A percentile compares a stretch with the other conserved stretches of the same genome.
Conservation (phyloP, 2,888 invertebrate species). For the Sarcophaga carnaria region DNA sequence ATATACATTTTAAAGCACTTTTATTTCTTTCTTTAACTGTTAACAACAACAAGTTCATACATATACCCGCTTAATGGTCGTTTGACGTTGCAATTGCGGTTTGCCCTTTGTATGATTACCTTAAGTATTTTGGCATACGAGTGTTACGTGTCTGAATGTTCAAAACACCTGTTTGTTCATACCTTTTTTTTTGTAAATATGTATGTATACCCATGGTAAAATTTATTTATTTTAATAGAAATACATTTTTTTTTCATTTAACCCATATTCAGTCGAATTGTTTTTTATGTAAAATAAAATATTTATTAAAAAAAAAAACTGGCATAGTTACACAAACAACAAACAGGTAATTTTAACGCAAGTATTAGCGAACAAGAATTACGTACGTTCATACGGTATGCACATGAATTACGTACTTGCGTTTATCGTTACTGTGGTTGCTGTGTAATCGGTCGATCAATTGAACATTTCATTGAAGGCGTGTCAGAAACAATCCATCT, state of each 20-base stretch:
- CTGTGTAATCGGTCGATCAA: background rate
- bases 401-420: slow-evolving; percentile 4
- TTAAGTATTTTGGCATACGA: background rate
- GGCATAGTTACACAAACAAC: background rate
- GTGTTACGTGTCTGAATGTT: slow-evolving; percentile 22
- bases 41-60: too few relatives aligned
- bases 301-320: slow-evolving; percentile 2
- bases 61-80: background rate
- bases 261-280: slow-evolving; percentile 23
- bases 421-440: background rate
- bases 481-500: slow-evolving; percentile 21
- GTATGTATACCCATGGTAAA: too few relatives aligned
- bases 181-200: background rate
- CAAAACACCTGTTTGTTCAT: background rate
- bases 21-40: too few relatives aligned
- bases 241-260: slow-evolving; percentile 48
- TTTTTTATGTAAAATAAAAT: background rate
- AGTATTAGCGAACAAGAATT: slow-evolving; percentile 16
- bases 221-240: slow-evolving; percentile 28
- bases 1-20: too few relatives aligned
- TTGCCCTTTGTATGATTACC: background rate
- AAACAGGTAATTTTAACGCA: slow-evolving; percentile 31
- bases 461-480: slow-evolving; percentile 22
- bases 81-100: background rate
- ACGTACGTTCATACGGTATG: background rate